Percentiles rank a stretch among this genome's conserved stretches.
These are phyloP conservation scores for Acanthosepion lycidas DNA, from an alignment of 2,888 invertebrate genomes.

Conservation along the genomic window DNA sequence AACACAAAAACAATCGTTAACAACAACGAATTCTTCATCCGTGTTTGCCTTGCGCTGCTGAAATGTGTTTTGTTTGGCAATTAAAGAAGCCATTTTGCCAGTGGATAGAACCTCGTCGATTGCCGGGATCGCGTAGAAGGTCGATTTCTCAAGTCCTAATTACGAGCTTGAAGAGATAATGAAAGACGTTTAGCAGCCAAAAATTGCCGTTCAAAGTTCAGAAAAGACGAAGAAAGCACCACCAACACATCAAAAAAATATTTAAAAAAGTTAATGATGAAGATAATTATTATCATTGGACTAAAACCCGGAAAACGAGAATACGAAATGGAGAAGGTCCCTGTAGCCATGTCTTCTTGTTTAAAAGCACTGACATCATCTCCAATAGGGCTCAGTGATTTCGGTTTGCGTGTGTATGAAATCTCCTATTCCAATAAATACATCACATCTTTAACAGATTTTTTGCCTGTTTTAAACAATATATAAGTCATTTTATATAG, in stretches of 20 bases:
- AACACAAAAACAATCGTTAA: background rate
- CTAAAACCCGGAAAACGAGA: background rate
- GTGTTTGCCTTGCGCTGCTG: background rate
- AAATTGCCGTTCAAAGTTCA: background rate
- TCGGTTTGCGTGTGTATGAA: no score
- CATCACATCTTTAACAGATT: no score
- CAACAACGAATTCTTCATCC: background rate
- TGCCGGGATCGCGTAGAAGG: background rate
- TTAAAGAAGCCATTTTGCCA: background rate
- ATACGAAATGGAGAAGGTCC: background rate
- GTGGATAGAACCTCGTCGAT: background rate
- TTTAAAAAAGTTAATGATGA: background rate
- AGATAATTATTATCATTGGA: background rate
- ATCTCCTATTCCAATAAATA: no score
- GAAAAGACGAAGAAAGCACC: background rate
- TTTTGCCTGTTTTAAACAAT: no score
- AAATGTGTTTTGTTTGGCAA: conserved; percentile 18
- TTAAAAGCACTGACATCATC: background rate
- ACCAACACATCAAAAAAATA: background rate
- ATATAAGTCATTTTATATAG: no score
- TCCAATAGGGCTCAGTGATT: background rate
- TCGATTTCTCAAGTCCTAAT: background rate
- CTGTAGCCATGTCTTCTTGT: background rate
- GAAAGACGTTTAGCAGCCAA: background rate
- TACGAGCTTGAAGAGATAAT: background rate